Evolutionary conservation across 37 sponge, comb jelly and placozoan genomes (phyloP).

Genomic region (Beroe ovata): DNA sequence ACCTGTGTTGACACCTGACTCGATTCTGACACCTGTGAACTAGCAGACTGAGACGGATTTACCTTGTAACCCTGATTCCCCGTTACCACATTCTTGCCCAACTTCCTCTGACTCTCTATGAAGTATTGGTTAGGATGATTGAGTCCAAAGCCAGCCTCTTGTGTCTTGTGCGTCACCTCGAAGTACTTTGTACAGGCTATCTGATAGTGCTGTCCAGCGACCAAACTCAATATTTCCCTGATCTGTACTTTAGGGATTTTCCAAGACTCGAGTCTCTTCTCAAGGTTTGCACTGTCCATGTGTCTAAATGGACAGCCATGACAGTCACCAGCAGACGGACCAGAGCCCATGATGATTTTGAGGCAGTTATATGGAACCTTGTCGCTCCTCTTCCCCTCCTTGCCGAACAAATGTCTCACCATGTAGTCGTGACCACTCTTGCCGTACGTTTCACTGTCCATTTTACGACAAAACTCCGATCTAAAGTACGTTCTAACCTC

Average conservation of each 20-base stretch:
- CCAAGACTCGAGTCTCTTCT: conserved; percentile 69
- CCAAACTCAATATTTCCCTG: conserved; percentile 70
- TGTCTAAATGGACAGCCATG: conserved; percentile 95
- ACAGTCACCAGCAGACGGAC: conserved; percentile 82
- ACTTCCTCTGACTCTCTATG: conserved; percentile 71
- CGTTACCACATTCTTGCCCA: neutral
- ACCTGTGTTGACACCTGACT: neutral
- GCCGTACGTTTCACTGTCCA: conserved; percentile 84
- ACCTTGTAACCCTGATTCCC: conserved; percentile 32
- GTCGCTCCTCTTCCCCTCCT: conserved; percentile 91
- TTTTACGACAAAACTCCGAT: conserved; percentile 79
- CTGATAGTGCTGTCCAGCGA: conserved; percentile 82
- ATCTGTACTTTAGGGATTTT: conserved; percentile 38
- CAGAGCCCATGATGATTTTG: conserved; percentile 87
- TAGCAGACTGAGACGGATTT: neutral
- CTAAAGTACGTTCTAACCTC: conserved; percentile 86
- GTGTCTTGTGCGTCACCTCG: conserved; percentile 69
- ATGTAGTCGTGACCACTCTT: conserved; percentile 92
- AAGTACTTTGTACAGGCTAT: conserved; percentile 92
- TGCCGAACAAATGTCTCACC: conserved; percentile 88
- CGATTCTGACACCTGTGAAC: neutral
- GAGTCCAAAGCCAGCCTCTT: conserved; percentile 72
- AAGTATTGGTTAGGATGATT: conserved; percentile 90
- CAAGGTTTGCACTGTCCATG: conserved; percentile 75
- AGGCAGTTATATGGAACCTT: conserved; percentile 88